Evolutionary conservation across 2,113 vertebrate species (phyloP).

Genomic region (Symphodus melops): DNA sequence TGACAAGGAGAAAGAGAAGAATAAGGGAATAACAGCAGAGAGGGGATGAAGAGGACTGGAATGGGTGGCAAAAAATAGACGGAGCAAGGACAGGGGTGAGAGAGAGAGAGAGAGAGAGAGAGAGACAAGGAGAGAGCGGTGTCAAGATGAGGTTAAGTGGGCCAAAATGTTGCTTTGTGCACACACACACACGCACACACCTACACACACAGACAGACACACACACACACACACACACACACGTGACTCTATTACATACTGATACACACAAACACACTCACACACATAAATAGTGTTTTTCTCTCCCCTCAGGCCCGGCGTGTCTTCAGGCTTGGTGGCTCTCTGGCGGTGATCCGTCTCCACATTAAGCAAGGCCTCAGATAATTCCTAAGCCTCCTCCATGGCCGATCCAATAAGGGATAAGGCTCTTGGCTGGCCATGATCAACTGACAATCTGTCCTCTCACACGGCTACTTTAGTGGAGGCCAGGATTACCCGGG

Average conservation of each 20-base stretch:
- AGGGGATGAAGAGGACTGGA: slow-evolving; percentile 17
- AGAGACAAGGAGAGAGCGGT: slow-evolving; percentile 38
- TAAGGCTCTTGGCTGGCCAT: slow-evolving; percentile 90
- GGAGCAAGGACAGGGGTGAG: neutral
- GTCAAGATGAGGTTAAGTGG: slow-evolving; percentile 79
- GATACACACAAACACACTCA: slow-evolving; percentile 26
- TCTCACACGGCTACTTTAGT: slow-evolving; percentile 88
- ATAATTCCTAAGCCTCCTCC: slow-evolving; percentile 97
- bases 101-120: neutral
- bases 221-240: slow-evolving; percentile 8
- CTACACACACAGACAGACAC: slow-evolving; percentile 25
- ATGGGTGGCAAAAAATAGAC: slow-evolving; percentile 35
- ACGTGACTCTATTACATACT: slow-evolving; percentile 32
- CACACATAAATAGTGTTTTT: slow-evolving; percentile 18
- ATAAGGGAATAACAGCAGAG: neutral
- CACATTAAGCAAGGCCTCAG: slow-evolving; percentile 93
- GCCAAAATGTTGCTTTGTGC: slow-evolving; percentile 54
- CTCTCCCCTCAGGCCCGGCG: slow-evolving; percentile 61
- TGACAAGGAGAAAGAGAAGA: slow-evolving; percentile 21
- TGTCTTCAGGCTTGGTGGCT: slow-evolving; percentile 71
- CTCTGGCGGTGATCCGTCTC: slow-evolving; percentile 89
- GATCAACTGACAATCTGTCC: slow-evolving; percentile 93
- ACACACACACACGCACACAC: slow-evolving; percentile 10
- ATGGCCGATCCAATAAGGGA: slow-evolving; percentile 95
- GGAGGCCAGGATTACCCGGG: slow-evolving; percentile 86